Evolutionary conservation across 2,888 invertebrate genomes (phyloP).

Genomic region (Ganaspis brasiliensis): DNA sequence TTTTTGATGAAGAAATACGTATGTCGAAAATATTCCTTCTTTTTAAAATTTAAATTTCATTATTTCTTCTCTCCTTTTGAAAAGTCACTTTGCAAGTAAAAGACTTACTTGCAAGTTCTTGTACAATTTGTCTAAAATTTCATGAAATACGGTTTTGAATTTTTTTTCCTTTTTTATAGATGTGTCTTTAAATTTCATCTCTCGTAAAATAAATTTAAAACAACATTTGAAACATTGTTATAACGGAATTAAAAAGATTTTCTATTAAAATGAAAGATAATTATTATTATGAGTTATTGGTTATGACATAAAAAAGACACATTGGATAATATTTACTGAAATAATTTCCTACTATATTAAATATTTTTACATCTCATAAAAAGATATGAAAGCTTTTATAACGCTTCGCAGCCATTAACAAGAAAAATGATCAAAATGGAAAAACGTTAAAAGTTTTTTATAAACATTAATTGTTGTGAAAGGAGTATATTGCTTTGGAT

Average conservation of each 20-base stretch:
- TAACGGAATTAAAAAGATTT: no score
- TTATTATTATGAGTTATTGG: no score
- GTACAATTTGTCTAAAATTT: conserved; percentile 8
- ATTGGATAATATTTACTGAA: neutral
- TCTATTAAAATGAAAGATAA: no score
- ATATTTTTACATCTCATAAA: conserved; percentile 14
- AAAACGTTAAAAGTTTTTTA: neutral
- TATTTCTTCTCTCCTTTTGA: neutral
- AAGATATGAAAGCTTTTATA: conserved; percentile 15
- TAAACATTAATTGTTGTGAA: neutral
- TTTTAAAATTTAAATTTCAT: conserved; percentile 15
- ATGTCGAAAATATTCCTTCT: conserved; percentile 5
- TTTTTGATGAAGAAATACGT: neutral
- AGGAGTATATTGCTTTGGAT: no score
- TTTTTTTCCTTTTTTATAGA: neutral
- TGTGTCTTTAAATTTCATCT: neutral
- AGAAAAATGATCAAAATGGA: conserved; percentile 2
- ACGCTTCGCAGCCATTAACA: neutral
- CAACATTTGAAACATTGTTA: no score
- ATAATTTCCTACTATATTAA: neutral
- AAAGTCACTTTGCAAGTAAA: conserved; percentile 18
- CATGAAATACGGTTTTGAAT: neutral
- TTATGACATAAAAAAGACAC: no score
- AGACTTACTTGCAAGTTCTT: neutral
- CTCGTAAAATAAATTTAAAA: neutral